Evolutionary conservation across 2,797 vertebrate species (phyloP).

Genomic region (Leptatherina wallacei): DNA sequence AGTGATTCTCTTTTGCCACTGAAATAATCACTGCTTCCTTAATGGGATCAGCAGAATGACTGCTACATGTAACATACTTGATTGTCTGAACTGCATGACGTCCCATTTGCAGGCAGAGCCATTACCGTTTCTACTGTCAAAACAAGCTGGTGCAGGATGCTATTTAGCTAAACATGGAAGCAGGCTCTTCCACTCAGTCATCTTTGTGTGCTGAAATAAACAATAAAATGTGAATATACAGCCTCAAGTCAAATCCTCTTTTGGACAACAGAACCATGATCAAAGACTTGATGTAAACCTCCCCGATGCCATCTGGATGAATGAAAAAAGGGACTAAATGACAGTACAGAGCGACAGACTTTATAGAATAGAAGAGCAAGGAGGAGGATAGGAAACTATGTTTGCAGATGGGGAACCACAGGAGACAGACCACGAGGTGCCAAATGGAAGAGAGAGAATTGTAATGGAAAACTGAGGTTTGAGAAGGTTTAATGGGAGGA

Average conservation of each 20-base stretch:
- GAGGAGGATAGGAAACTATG: constrained; percentile 41
- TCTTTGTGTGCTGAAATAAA: constrained; percentile 34
- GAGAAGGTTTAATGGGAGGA: constrained; percentile 36
- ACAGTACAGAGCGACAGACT: constrained; percentile 45
- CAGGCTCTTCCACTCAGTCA: constrained; percentile 40
- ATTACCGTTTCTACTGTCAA: constrained; percentile 37
- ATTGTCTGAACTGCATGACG: constrained; percentile 18
- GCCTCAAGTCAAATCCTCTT: constrained; percentile 62
- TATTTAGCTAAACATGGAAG: constrained; percentile 55
- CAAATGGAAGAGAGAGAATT: constrained; percentile 27
- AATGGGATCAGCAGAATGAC: background rate
- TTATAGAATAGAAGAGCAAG: constrained; percentile 28
- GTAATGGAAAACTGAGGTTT: constrained; percentile 35
- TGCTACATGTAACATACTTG: background rate
- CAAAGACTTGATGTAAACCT: constrained; percentile 60
- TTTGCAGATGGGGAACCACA: constrained; percentile 31
- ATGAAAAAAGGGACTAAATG: constrained; percentile 50
- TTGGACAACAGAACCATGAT: constrained; percentile 41
- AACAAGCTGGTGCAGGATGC: constrained; percentile 37
- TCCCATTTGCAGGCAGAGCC: constrained; percentile 33
- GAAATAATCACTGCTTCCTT: constrained; percentile 1
- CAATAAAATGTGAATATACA: constrained; percentile 40
- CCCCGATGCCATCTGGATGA: constrained; percentile 41
- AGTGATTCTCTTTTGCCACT: background rate
- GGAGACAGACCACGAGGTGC: constrained; percentile 25